Percentiles rank a stretch among this genome's conserved stretches.
Conservation (phyloP, 2,113 vertebrate genomes). For the Lepisosteus oculatus region DNA sequence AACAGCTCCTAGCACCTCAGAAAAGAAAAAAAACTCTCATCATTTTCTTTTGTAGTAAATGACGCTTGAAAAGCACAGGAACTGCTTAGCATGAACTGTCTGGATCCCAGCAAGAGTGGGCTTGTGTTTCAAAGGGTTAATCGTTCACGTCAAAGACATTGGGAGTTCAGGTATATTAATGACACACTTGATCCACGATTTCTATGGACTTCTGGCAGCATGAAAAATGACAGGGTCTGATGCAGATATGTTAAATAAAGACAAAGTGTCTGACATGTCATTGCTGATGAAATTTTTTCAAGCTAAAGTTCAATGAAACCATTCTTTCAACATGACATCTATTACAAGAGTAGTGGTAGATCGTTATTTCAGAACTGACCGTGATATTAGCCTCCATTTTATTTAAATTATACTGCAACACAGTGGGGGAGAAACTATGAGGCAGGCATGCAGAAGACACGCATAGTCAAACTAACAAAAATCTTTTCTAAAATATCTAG, state of each 20-base stretch:
- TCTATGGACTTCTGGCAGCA: conserved; percentile 32
- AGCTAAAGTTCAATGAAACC: conserved; percentile 28
- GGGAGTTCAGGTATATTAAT: conserved; percentile 55
- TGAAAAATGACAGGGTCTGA: conserved; percentile 38
- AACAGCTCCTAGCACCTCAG: too few relatives aligned
- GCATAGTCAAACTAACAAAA: not conserved
- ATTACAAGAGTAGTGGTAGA: conserved; percentile 11
- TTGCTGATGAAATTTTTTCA: conserved; percentile 23
- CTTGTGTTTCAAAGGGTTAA: conserved; percentile 56
- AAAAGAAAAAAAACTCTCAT: conserved; percentile 6
- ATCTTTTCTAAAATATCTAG: not conserved
- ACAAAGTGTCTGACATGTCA: conserved; percentile 32
- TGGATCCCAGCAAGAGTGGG: conserved; percentile 48
- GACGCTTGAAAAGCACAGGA: conserved; percentile 60
- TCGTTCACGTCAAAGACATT: conserved; percentile 53
- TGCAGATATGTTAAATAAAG: conserved; percentile 45
- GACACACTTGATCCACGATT: conserved; percentile 34
- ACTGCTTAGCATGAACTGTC: conserved; percentile 62
- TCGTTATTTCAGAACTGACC: conserved; percentile 14
- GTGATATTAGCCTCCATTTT: conserved; percentile 20
- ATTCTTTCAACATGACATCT: conserved; percentile 28
- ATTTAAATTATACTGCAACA: conserved; percentile 19
- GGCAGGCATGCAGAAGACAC: not conserved
- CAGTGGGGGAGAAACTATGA: not conserved
- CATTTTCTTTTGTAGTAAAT: conserved; percentile 54